These are phyloP conservation scores for Aplodontia rufa DNA, from an alignment of 2,113 vertebrate genomes.

Conservation along the genomic window DNA sequence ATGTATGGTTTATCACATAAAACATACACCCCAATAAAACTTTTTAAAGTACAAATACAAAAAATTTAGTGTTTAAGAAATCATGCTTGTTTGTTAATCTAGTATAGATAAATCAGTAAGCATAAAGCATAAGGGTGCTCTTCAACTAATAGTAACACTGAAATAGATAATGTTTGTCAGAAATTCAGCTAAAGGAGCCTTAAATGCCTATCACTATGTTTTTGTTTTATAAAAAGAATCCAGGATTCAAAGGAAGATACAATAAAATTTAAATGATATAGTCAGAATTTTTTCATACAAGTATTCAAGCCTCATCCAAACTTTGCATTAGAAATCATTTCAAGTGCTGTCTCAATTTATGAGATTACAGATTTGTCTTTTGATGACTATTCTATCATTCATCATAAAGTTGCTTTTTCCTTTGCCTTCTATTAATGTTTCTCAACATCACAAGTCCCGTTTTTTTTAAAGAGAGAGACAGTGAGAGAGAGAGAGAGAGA, in stretches of 20 bases:
- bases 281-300: neutral
- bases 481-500: no score
- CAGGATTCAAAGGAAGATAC: neutral
- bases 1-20: no score
- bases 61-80: neutral
- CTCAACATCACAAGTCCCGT: neutral
- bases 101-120: neutral
- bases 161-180: neutral
- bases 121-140: neutral
- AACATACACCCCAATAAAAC: no score
- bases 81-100: neutral
- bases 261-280: neutral
- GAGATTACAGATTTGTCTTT: slow-evolving; percentile 12
- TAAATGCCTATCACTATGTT: neutral
- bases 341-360: neutral
- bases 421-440: neutral
- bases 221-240: neutral
- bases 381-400: slow-evolving; percentile 5
- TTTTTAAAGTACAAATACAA: neutral
- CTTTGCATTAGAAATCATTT: slow-evolving; percentile 20
- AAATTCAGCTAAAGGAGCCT: neutral
- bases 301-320: neutral
- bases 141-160: neutral
- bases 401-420: neutral
- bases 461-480: no score